Evolutionary conservation across 1,140 invertebrate genomes (phyloP), one percentile per base, ranked within the genome.

Genomic region (Carcinoscorpius rotundicauda): DNA sequence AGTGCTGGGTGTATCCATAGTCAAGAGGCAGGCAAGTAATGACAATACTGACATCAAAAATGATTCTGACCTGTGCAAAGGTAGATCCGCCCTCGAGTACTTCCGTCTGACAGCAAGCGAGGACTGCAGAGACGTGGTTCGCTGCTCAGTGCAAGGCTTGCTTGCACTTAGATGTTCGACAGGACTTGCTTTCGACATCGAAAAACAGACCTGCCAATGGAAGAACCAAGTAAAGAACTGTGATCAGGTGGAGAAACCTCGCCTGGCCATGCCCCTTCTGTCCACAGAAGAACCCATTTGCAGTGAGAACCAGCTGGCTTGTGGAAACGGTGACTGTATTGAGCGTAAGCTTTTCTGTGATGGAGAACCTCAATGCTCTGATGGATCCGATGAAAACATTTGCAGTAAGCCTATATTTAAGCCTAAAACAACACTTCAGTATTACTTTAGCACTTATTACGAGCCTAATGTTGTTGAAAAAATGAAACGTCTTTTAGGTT

Each of bases 191-290:
- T 96, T 96, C 78, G 92, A 96, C 75, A 93, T 95, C 72, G 91
- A 95, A 73, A 93, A 94, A 77, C 93, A 96, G 78, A 95, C 92
- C 4, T 96, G 92, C 75, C 91, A 95, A 75, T 96, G 92, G 92
- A 95, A 93, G 76, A 88, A 87, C 68, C 84, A 90, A 3, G 92
- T 96, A 0, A 93, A 91, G 76, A 95, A 95, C 76, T 96, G 93
- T 78, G 91, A 91, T 73, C 77, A 73, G 55, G 55, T 71, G 49
- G 74, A 75, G 57, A 76, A 95, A 91, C 80, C 91, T 86, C 85
- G 88, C 64, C 91, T 92, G 75, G 85, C 89, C 6, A 92, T 92
- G 75, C 93, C 93, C 63, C 79, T 93, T 65, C 78, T 95, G 5
- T 87, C 87, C 78, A 96, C 92, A 3, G 90, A 94, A 70, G 91